Conservation (phyloP, 2,113 vertebrate genomes). For the Ochotona princeps region DNA sequence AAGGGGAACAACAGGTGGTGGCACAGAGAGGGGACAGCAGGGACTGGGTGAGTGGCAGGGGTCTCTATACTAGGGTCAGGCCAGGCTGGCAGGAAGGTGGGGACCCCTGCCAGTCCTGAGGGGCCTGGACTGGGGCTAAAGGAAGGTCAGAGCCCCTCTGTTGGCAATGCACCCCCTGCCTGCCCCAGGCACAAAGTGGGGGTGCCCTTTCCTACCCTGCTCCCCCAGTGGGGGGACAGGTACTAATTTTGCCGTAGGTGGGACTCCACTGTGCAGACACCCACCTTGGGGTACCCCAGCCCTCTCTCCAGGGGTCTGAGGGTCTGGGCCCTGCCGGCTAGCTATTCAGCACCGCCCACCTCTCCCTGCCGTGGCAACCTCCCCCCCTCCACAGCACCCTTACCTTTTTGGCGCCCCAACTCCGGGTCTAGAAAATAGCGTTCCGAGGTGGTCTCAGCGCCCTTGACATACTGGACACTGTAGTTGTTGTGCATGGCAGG, state of each 20-base stretch:
- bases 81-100: neutral
- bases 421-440: constrained; percentile 37
- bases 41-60: neutral
- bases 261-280: too few species aligned
- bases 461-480: constrained; percentile 3
- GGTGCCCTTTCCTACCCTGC: neutral
- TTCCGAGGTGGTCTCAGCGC: neutral
- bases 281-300: neutral
- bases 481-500: constrained; percentile 66
- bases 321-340: neutral
- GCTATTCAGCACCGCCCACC: neutral
- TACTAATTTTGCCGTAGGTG: too few species aligned
- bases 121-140: neutral
- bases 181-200: fast-evolving
- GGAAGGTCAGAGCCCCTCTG: neutral
- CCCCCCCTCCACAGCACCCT: neutral
- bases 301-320: too few species aligned
- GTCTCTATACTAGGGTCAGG: neutral
- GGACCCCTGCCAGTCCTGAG: fast-evolving
- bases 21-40: neutral
- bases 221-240: neutral
- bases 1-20: neutral
- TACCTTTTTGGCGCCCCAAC: constrained; percentile 67
- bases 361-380: neutral
- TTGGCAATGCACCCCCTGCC: neutral